Conservation (phyloP, 2,888 invertebrate genomes). For the Zygothrica quintamaculata region DNA sequence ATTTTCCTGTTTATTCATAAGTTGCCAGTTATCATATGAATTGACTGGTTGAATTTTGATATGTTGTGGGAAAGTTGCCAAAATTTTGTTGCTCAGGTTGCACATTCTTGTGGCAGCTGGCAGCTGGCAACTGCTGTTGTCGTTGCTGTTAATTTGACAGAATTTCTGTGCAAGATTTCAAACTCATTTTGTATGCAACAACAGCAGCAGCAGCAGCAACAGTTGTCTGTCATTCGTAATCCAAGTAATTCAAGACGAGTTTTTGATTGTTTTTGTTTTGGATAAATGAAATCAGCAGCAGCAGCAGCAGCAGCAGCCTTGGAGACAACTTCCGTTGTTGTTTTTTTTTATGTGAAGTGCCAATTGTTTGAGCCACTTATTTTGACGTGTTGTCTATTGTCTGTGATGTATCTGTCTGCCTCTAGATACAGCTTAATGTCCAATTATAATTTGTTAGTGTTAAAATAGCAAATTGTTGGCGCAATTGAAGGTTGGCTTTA, state of each 20-base stretch:
- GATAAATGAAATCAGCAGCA: conserved; percentile 64
- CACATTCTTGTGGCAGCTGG: too few species aligned
- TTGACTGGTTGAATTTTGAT: conserved; percentile 66
- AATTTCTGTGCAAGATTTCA: too few species aligned
- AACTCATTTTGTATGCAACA: conserved; percentile 56
- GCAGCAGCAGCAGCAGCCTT: conserved; percentile 34
- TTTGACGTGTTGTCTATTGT: conserved; percentile 37
- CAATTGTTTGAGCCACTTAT: conserved; percentile 53
- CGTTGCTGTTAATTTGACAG: too few species aligned
- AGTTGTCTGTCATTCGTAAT: too few species aligned
- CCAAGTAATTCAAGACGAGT: conserved; percentile 52
- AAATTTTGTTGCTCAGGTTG: too few species aligned
- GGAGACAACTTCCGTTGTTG: conserved; percentile 64
- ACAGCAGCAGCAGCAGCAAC: too few species aligned
- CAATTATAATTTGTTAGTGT: conserved; percentile 66
- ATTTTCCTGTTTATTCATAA: conserved; percentile 26
- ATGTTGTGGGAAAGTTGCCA: conserved; percentile 62
- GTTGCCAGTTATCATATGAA: conserved; percentile 29
- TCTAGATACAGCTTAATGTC: conserved; percentile 55
- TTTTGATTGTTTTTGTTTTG: conserved; percentile 27
- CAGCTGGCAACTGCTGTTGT: too few species aligned
- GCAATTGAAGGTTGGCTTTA: conserved; percentile 50
- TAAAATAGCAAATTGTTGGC: conserved; percentile 39
- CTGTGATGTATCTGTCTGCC: conserved; percentile 36
- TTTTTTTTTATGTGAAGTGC: conserved; percentile 25